Evolutionary conservation across 2,888 invertebrate species (phyloP).

Genomic region (Zeuzera pyrina): DNA sequence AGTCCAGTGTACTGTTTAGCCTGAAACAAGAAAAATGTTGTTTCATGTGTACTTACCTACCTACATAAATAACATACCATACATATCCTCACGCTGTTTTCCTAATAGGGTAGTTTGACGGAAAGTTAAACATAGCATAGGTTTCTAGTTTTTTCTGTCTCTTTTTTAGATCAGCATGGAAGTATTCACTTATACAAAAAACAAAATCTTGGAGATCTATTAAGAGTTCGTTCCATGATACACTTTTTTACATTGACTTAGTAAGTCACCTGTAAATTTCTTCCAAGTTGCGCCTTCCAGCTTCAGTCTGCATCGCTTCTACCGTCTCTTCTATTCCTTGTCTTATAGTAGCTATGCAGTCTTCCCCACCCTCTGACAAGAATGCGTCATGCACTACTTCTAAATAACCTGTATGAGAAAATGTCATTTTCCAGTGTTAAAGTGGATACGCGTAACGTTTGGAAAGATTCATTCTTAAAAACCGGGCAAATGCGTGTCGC

Average conservation of each 20-base stretch:
- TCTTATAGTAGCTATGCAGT: constrained; percentile 41
- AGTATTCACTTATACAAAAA: not conserved
- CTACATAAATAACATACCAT: not conserved
- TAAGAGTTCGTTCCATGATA: not conserved
- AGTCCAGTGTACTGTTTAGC: constrained; percentile 40
- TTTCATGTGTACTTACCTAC: not conserved
- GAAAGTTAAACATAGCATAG: not conserved
- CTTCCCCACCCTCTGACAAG: constrained; percentile 46
- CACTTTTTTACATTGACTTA: constrained; percentile 3
- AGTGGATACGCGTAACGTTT: too few relatives aligned
- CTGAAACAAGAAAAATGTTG: constrained; percentile 27
- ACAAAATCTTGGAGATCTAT: not conserved
- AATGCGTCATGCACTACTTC: constrained; percentile 67
- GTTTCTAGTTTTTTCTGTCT: not conserved
- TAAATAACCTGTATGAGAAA: constrained; percentile 58
- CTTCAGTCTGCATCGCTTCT: constrained; percentile 37
- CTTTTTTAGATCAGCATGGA: not conserved
- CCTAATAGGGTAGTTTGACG: not conserved
- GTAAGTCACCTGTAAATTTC: constrained; percentile 31
- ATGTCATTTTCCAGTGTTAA: too few relatives aligned
- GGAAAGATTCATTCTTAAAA: too few relatives aligned
- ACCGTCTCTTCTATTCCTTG: constrained; percentile 48
- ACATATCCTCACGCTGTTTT: not conserved
- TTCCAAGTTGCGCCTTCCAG: constrained; percentile 37
- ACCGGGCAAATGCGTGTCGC: too few relatives aligned